These are phyloP conservation scores for Camarhynchus parvulus DNA, from an alignment of 2,113 vertebrate genomes.

Conservation along the genomic window DNA sequence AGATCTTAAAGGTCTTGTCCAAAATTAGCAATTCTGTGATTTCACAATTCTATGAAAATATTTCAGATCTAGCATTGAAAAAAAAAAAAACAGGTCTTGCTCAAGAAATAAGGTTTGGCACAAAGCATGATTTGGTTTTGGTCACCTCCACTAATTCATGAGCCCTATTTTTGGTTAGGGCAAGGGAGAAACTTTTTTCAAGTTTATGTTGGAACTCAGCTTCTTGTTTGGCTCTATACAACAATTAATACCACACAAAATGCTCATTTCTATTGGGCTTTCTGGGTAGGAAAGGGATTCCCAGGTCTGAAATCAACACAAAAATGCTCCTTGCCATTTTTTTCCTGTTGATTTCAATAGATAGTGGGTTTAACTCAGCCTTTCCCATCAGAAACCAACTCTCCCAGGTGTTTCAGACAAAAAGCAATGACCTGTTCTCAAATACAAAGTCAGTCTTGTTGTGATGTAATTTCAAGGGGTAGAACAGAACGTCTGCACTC, in stretches of 20 bases:
- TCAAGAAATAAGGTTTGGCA: background rate
- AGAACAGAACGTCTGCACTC: background rate
- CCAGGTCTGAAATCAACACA: background rate
- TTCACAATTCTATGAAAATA: accelerated
- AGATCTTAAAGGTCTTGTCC: background rate
- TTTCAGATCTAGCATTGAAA: background rate
- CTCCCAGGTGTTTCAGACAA: background rate
- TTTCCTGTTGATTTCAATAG: background rate
- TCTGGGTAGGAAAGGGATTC: background rate
- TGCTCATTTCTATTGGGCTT: background rate
- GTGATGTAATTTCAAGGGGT: background rate
- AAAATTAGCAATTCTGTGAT: background rate
- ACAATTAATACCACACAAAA: background rate
- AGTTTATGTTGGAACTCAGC: background rate
- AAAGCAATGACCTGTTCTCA: background rate
- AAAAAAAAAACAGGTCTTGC: background rate
- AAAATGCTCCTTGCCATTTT: background rate
- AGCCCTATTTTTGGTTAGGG: background rate
- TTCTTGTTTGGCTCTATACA: background rate
- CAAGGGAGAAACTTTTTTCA: background rate
- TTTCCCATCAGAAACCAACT: background rate
- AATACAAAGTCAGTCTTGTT: background rate
- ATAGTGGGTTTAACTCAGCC: background rate
- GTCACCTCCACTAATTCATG: background rate
- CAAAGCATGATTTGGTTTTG: background rate